These are phyloP conservation scores for Saccopteryx bilineata DNA, from an alignment of 2,113 vertebrate species.

Conservation along the genomic window DNA sequence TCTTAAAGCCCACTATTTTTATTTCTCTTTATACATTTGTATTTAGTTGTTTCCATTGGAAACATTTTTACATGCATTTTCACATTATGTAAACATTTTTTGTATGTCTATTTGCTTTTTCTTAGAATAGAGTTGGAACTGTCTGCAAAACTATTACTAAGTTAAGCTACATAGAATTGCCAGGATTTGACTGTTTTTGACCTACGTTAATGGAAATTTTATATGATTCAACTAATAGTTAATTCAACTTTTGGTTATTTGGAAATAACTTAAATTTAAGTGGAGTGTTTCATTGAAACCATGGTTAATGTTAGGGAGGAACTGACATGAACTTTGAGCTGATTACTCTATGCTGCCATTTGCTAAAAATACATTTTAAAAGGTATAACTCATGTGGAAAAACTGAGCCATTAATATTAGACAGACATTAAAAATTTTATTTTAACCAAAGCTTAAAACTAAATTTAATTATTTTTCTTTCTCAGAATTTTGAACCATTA, in stretches of 20 bases:
- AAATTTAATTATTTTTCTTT: conserved; percentile 52
- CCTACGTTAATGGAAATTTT: conserved; percentile 20
- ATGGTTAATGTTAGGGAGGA: conserved; percentile 37
- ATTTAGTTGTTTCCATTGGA: conserved; percentile 72
- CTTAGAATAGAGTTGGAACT: conserved; percentile 51
- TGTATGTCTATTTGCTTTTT: conserved; percentile 56
- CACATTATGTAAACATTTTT: conserved; percentile 63
- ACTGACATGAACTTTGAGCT: conserved; percentile 40
- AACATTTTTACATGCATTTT: conserved; percentile 72
- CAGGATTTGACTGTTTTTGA: conserved; percentile 22
- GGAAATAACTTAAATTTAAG: conserved; percentile 48
- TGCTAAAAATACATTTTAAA: not conserved
- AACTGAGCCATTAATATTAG: not conserved
- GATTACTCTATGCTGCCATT: not conserved
- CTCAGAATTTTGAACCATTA: conserved; percentile 61
- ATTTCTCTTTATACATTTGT: conserved; percentile 67
- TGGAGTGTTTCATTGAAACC: not conserved
- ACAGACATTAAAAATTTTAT: not conserved
- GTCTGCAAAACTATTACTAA: conserved; percentile 52
- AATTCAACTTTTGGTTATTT: conserved; percentile 60
- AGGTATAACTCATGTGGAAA: conserved; percentile 30
- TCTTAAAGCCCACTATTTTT: conserved; percentile 80
- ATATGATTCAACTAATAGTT: conserved; percentile 25
- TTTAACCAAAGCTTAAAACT: conserved; percentile 60
- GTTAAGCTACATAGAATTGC: conserved; percentile 36